These are phyloP conservation scores for Malurus alboscapulatus DNA, from an alignment of 2,113 vertebrate species.

Conservation along the genomic window DNA sequence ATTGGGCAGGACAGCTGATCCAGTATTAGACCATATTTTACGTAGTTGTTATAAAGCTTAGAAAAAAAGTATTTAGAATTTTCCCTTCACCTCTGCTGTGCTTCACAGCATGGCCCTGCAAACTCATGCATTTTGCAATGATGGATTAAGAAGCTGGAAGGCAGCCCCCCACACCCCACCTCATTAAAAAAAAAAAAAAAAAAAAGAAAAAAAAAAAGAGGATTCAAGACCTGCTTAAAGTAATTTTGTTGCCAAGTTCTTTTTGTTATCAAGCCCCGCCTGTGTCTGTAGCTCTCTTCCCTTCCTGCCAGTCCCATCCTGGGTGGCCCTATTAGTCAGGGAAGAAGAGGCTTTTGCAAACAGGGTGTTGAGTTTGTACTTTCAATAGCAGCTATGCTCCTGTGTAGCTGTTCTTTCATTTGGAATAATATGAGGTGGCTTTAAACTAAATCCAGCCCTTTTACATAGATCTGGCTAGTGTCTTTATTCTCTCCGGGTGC, in stretches of 20 bases:
- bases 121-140: background rate
- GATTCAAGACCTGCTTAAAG: background rate
- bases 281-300: background rate
- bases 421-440: background rate
- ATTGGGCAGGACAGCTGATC: background rate
- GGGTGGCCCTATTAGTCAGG: conserved; percentile 14
- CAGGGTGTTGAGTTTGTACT: background rate
- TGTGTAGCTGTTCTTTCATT: background rate
- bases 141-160: background rate
- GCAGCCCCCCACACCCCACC: background rate
- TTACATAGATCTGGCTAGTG: background rate
- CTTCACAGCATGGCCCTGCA: background rate
- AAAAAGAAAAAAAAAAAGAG: background rate
- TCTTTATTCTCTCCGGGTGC: background rate
- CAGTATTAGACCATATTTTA: background rate
- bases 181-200: background rate
- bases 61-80: background rate
- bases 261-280: background rate
- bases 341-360: background rate
- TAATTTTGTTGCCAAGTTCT: conserved; percentile 1
- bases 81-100: background rate
- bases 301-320: background rate
- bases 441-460: background rate
- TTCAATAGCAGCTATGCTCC: background rate
- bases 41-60: background rate